These are phyloP conservation scores for Cheilinus undulatus DNA, from an alignment of 2,113 vertebrate genomes.

Conservation along the genomic window DNA sequence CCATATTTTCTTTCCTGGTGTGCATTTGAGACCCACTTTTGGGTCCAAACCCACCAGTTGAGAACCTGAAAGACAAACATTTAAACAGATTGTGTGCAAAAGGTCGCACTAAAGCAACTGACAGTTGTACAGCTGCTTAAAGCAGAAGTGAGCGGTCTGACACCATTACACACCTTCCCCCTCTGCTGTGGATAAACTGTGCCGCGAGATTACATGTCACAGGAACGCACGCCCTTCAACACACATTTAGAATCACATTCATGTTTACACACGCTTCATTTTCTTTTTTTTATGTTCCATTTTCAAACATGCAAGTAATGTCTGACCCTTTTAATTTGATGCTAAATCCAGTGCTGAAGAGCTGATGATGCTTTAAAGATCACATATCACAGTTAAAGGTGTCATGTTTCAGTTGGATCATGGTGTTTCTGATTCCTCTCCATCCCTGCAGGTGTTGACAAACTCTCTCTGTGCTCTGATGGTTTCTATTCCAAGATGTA, in stretches of 20 bases:
- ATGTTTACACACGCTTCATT: neutral
- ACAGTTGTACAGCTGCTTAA: conserved; percentile 8
- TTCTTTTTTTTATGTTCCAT: neutral
- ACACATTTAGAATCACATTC: neutral
- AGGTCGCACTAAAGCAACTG: conserved; percentile 6
- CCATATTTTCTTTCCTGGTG: too few species aligned
- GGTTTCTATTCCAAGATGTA: conserved; percentile 38
- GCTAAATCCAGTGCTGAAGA: neutral
- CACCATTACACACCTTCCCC: conserved; percentile 16
- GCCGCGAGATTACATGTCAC: conserved; percentile 41
- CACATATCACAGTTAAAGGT: conserved; percentile 16
- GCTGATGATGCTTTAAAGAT: conserved; percentile 52
- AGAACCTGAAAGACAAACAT: neutral
- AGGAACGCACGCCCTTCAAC: conserved; percentile 53
- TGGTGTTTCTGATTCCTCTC: conserved; percentile 26
- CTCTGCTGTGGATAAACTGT: conserved; percentile 44
- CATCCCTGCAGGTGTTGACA: conserved; percentile 55
- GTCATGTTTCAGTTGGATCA: conserved; percentile 43
- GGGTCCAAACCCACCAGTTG: too few species aligned
- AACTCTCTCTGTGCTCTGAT: conserved; percentile 28
- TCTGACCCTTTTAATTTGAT: neutral
- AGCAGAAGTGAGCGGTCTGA: conserved; percentile 21
- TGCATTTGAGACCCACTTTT: too few species aligned
- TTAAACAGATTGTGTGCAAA: neutral
- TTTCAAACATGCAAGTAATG: neutral